Evolutionary conservation across 2,113 vertebrate genomes (phyloP), one percentile per base, ranked within the genome.

Genomic region (Cyanoramphus novaezelandiae): DNA sequence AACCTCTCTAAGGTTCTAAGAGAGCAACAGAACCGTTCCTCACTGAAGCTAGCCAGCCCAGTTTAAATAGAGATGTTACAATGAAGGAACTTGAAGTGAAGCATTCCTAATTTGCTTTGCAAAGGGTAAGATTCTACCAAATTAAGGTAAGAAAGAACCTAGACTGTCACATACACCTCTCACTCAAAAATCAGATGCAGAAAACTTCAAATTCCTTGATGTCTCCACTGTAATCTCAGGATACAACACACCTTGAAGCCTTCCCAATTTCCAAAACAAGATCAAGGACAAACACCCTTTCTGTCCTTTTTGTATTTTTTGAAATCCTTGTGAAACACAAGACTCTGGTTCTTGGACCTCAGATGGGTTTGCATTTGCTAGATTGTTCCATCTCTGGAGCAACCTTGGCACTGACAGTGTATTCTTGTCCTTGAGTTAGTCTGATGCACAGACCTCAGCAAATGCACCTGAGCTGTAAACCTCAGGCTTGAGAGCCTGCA

Each of bases 81-180:
- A 39, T 33, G 33, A 86, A 88, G 47, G 39, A 88, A 64, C 17
- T 39, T 43, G 79, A 71, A 92, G 85, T 41, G 47, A 94, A 60
- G 15, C 27, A 4, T 47, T 70, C 37, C 57, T 59, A 35, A 76
- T 46, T 46, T 64, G 21, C 57, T 81, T 77, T 72, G 21, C 17
- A 35, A 95, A 85, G 37, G n/a, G n/a, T 37, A 50, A 69, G 52
- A 77, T 79, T 50, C 49, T 55, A 72, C 35, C 71, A 82, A 76
- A 60, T 62, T 69, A 35, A 69, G 33, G 53, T 64, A 71, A 23
- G 49, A 80, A 82, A 86, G 23, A 90, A 72, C 71, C n/a, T 62
- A 65, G 69, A 67, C 63, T 88, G 80, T 55, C 86, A 95, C 91
- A 72, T 76, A 90, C 59, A 63, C 75, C 88, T 93, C 60, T 64